Evolutionary conservation across 1,140 invertebrate genomes (phyloP).

Genomic region (Chrysopa pallens): DNA sequence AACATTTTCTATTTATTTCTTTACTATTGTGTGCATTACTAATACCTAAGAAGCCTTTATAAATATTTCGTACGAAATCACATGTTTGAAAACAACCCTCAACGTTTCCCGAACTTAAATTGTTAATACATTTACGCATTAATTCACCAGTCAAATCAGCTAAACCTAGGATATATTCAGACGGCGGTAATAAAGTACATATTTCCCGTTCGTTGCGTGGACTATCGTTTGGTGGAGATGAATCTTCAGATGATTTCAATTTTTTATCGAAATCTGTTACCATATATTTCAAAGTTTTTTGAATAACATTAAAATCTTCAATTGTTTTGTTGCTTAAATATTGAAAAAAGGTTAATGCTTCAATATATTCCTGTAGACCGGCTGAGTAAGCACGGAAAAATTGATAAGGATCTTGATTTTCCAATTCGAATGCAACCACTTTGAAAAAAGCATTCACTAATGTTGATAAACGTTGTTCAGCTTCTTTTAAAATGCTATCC

Average conservation of each 20-base stretch:
- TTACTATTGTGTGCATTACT: constrained; percentile 27
- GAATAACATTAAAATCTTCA: constrained; percentile 26
- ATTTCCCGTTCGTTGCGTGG: constrained; percentile 1
- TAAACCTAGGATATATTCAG: constrained; percentile 67
- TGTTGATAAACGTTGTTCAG: constrained; percentile 39
- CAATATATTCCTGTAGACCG: constrained; percentile 76
- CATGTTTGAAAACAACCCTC: constrained; percentile 54
- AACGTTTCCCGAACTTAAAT: constrained; percentile 58
- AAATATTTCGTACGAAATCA: constrained; percentile 50
- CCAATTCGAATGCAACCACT: constrained; percentile 50
- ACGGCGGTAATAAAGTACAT: constrained; percentile 29
- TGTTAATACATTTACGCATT: constrained; percentile 77
- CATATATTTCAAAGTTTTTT: constrained; percentile 22
- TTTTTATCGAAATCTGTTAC: constrained; percentile 6
- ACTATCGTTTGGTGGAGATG: constrained; percentile 1
- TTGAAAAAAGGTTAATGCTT: constrained; percentile 61
- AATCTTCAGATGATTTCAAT: constrained; percentile 4
- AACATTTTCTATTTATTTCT: constrained; percentile 55
- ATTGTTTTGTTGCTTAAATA: constrained; percentile 33
- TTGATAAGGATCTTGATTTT: constrained; percentile 50
- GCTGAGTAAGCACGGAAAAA: constrained; percentile 54
- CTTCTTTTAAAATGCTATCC: constrained; percentile 39
- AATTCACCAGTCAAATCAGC: constrained; percentile 79
- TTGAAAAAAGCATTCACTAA: constrained; percentile 41
- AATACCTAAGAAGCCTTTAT: constrained; percentile 41